Evolutionary conservation across 2,113 vertebrate species (phyloP).

Genomic region (Polypterus senegalus): DNA sequence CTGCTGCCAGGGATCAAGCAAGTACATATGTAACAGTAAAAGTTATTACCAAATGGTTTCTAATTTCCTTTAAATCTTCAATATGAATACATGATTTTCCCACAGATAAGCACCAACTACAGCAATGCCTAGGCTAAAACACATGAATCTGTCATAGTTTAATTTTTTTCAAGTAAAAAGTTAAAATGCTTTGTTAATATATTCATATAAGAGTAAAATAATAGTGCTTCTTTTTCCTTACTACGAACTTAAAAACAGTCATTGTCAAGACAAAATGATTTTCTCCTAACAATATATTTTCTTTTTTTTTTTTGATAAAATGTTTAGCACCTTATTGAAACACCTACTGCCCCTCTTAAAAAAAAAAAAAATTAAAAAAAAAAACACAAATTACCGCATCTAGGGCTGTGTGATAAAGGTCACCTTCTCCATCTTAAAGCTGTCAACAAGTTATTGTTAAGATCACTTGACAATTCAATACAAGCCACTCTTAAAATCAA

Average conservation of each 20-base stretch:
- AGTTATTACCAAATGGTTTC: slow-evolving; percentile 59
- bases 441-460: slow-evolving; percentile 42
- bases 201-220: slow-evolving; percentile 96
- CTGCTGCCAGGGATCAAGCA: slow-evolving; percentile 55
- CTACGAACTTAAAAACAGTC: slow-evolving; percentile 87
- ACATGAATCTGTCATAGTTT: slow-evolving; percentile 74
- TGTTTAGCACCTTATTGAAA: slow-evolving; percentile 91
- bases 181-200: slow-evolving; percentile 92
- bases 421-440: slow-evolving; percentile 46
- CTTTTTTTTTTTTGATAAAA: slow-evolving; percentile 89
- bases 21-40: slow-evolving; percentile 69
- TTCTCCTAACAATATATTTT: slow-evolving; percentile 73
- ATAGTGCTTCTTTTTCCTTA: slow-evolving; percentile 82
- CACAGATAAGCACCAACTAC: slow-evolving; percentile 94
- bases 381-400: slow-evolving; percentile 44
- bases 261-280: slow-evolving; percentile 83
- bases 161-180: slow-evolving; percentile 97
- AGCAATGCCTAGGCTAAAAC: slow-evolving; percentile 97
- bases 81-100: slow-evolving; percentile 75
- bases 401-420: slow-evolving; percentile 72
- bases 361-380: slow-evolving; percentile 37
- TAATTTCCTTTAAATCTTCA: slow-evolving; percentile 52
- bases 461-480: slow-evolving; percentile 37
- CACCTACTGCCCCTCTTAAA: slow-evolving; percentile 65
- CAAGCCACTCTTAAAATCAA: slow-evolving; percentile 35